Conservation (phyloP, 2,113 vertebrate species). For the Aviceda subcristata region DNA sequence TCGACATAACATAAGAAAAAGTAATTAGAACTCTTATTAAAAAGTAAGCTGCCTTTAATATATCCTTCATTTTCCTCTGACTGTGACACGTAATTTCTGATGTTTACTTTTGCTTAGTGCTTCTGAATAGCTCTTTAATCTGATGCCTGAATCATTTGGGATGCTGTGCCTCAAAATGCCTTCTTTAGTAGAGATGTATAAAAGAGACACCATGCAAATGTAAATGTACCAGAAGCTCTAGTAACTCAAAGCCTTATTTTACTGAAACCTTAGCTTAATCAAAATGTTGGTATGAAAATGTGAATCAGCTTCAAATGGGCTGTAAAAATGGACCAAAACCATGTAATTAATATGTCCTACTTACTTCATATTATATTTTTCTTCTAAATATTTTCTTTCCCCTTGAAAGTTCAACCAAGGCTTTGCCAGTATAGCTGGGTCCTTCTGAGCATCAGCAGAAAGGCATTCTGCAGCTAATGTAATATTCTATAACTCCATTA, state of each 20-base stretch:
- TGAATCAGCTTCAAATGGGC: background rate
- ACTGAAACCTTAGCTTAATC: background rate
- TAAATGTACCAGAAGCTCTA: slow-evolving; percentile 24
- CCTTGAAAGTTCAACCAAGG: background rate
- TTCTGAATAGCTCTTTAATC: slow-evolving; percentile 51
- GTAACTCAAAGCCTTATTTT: background rate
- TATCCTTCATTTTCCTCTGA: slow-evolving; percentile 30
- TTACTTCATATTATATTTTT: background rate
- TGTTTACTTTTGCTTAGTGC: slow-evolving; percentile 63
- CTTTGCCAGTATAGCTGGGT: background rate
- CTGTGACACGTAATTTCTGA: slow-evolving; percentile 42
- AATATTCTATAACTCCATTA: background rate
- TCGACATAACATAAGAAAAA: slow-evolving; percentile 3
- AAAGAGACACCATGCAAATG: background rate
- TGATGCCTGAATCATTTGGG: slow-evolving; percentile 20
- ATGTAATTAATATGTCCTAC: background rate
- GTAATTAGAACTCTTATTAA: slow-evolving; percentile 66
- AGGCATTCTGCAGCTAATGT: background rate
- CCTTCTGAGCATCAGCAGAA: background rate
- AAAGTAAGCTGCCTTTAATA: slow-evolving; percentile 56
- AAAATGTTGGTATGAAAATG: background rate
- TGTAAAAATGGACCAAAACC: background rate
- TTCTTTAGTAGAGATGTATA: background rate
- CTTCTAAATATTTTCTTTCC: background rate
- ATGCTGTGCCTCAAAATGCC: background rate